A percentile compares a stretch with the other conserved stretches of the same genome.
Evolutionary conservation across 2,113 vertebrate species (phyloP).

Genomic region (Procavia capensis): DNA sequence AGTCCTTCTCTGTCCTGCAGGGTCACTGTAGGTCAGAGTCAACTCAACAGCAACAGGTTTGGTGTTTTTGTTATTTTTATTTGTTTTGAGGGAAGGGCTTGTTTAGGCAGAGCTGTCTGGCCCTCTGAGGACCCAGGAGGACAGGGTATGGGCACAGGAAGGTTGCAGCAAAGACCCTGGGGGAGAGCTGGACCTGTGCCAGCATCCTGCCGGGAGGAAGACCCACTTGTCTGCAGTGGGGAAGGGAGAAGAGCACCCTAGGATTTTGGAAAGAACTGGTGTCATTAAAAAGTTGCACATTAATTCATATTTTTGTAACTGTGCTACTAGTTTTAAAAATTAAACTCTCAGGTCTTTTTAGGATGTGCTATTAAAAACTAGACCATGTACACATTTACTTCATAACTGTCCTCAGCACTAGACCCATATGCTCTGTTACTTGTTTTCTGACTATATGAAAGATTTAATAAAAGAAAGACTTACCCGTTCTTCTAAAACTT

Average conservation of each 20-base stretch:
- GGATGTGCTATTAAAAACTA: not conserved
- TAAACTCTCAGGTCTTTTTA: not conserved
- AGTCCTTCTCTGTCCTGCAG: not conserved
- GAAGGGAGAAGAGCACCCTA: not conserved
- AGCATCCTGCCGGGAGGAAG: not conserved
- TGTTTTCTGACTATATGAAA: not conserved
- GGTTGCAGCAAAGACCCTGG: not conserved
- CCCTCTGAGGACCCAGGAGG: not conserved
- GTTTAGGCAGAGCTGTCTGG: not conserved
- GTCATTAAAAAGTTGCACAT: accelerated
- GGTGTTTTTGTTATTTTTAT: not conserved
- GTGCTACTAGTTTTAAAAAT: not conserved
- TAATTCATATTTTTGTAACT: not conserved
- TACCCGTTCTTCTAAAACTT: not conserved
- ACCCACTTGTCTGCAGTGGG: not conserved
- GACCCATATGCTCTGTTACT: accelerated
- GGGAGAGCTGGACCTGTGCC: not conserved
- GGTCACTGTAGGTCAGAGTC: not conserved
- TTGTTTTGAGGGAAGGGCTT: not conserved
- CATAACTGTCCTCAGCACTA: not conserved
- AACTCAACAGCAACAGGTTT: not conserved
- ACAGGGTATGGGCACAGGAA: not conserved
- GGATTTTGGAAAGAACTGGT: not conserved
- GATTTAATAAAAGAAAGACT: not conserved
- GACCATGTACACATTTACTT: accelerated